Percentiles rank a stretch among this genome's conserved stretches.
Conservation (phyloP, 2,888 invertebrate species). For the Spialia ferax region DNA sequence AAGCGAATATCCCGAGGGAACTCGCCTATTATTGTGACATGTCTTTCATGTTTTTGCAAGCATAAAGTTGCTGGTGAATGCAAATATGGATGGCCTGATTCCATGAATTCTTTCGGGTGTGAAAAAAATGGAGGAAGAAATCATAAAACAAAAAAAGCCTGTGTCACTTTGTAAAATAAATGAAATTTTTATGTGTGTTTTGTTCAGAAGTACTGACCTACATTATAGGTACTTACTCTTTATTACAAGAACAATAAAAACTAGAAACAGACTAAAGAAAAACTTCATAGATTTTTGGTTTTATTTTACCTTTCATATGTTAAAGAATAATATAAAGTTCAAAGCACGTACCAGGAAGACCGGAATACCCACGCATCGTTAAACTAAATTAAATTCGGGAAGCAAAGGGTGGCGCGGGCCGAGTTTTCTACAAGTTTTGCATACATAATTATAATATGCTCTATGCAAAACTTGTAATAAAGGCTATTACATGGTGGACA, state of each 20-base stretch:
- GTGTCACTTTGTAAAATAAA: too few relatives aligned
- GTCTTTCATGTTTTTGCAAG: constrained; percentile 12
- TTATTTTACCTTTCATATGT: neutral
- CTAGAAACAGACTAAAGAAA: too few relatives aligned
- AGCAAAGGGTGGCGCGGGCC: constrained; percentile 10
- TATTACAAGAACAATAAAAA: too few relatives aligned
- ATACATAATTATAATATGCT: constrained; percentile 28
- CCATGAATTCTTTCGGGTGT: neutral
- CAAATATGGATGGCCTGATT: neutral
- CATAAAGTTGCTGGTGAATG: neutral
- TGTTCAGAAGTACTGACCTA: too few relatives aligned
- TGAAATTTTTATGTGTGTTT: too few relatives aligned
- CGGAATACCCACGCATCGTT: constrained; percentile 3
- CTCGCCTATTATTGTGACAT: constrained; percentile 18
- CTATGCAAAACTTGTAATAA: too few relatives aligned
- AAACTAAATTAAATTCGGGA: constrained; percentile 15
- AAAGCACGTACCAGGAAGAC: constrained; percentile 1
- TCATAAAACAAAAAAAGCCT: neutral
- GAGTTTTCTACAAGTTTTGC: constrained; percentile 18
- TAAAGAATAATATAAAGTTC: neutral
- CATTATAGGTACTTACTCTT: too few relatives aligned
- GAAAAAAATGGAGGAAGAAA: neutral
- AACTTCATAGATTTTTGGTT: neutral
- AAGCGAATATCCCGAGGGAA: constrained; percentile 5
- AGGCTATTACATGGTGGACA: too few relatives aligned